phyloP scores from a whole-genome alignment of 2,797 vertebrate genomes.

The Potorous gilbertii region DNA sequence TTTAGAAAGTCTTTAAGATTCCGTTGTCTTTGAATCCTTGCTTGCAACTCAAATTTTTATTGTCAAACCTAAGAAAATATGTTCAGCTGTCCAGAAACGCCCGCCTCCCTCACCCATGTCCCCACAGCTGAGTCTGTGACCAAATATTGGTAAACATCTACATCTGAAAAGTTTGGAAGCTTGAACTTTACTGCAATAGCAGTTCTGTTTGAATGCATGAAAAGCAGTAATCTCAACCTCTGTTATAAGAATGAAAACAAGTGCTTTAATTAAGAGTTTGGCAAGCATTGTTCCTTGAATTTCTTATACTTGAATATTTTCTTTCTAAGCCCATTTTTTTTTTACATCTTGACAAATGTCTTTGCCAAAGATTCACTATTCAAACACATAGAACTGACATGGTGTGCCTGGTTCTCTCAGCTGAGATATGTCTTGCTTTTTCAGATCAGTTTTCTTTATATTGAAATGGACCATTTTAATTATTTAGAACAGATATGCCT shows the following conservation, averaged over 20 bases:
- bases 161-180: conserved; percentile 53
- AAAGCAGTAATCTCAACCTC: conserved; percentile 19
- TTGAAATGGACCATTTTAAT: neutral
- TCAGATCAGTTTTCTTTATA: neutral
- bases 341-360: conserved; percentile 11
- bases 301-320: neutral
- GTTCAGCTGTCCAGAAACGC: conserved; percentile 70
- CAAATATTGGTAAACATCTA: conserved; percentile 79
- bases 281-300: conserved; percentile 24
- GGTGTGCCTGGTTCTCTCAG: neutral
- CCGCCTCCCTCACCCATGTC: neutral
- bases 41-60: conserved; percentile 71
- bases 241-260: conserved; percentile 20
- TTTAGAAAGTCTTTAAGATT: conserved; percentile 64
- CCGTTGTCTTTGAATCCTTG: conserved; percentile 62
- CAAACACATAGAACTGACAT: neutral
- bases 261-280: conserved; percentile 23
- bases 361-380: conserved; percentile 5
- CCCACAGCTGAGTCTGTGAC: conserved; percentile 64
- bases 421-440: conserved; percentile 17
- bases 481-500: neutral
- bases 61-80: conserved; percentile 64
- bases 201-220: conserved; percentile 21
- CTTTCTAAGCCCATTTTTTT: conserved; percentile 30
- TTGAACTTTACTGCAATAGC: conserved; percentile 28